These are phyloP conservation scores for Rotaria sp. DNA, from an alignment of 2,888 invertebrate genomes.

Conservation along the genomic window DNA sequence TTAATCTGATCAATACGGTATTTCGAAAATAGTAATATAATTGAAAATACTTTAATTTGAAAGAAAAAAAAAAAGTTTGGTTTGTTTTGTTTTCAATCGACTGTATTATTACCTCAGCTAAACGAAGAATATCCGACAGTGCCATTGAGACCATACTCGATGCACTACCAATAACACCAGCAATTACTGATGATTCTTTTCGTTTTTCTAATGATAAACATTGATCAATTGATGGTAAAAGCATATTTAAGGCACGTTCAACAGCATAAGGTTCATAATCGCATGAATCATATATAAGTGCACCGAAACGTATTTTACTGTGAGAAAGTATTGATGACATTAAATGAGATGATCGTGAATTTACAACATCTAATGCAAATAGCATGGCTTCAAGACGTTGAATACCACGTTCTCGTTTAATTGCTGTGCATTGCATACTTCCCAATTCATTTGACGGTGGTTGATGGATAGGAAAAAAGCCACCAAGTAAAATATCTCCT, in stretches of 20 bases:
- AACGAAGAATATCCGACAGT: slow-evolving; percentile 70
- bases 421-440: slow-evolving; percentile 51
- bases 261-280: slow-evolving; percentile 61
- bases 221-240: slow-evolving; percentile 56
- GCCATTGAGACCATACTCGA: slow-evolving; percentile 71
- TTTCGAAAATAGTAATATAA: no score
- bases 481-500: slow-evolving; percentile 60
- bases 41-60: not conserved
- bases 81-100: not conserved
- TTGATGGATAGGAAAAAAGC: slow-evolving; percentile 61
- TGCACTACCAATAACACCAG: slow-evolving; percentile 70
- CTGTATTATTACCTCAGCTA: slow-evolving; percentile 62
- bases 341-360: slow-evolving; percentile 56
- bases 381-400: slow-evolving; percentile 63
- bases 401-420: slow-evolving; percentile 56
- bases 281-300: slow-evolving; percentile 61
- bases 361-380: slow-evolving; percentile 61
- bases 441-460: slow-evolving; percentile 41
- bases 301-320: slow-evolving; percentile 58
- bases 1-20: no score
- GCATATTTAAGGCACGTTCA: slow-evolving; percentile 59
- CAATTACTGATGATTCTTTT: slow-evolving; percentile 55
- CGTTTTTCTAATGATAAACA: slow-evolving; percentile 58
- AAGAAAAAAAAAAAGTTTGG: not conserved
- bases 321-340: slow-evolving; percentile 49